phyloP scores from a whole-genome alignment of 92 coral and sea anemone species.

The Siderastrea siderea region DNA sequence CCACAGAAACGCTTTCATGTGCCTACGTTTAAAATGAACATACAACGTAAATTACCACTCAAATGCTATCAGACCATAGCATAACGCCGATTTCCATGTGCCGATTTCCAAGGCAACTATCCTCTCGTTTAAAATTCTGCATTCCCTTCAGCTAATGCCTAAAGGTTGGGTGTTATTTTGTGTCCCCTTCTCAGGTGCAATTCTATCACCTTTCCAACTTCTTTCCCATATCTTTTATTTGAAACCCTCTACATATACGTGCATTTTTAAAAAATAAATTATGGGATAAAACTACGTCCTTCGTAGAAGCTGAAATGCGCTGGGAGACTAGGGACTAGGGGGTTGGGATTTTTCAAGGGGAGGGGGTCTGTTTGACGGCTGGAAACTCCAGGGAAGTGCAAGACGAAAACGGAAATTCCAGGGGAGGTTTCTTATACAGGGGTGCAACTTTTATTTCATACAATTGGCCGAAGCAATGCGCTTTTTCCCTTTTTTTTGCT shows the following conservation, averaged over 20 bases:
- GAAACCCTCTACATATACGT: not conserved
- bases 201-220: too few species aligned
- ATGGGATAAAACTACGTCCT: not conserved
- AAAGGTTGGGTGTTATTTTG: too few species aligned
- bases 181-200: too few species aligned
- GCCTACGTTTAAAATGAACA: constrained; percentile 1
- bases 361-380: constrained; percentile 1
- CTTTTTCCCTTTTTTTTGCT: not conserved
- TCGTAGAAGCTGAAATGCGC: not conserved
- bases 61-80: not conserved
- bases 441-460: not conserved
- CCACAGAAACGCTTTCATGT: not conserved
- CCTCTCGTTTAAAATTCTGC: not conserved
- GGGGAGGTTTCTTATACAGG: not conserved
- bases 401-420: not conserved
- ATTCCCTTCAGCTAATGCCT: too few species aligned
- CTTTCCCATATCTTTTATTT: too few species aligned
- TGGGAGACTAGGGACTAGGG: not conserved
- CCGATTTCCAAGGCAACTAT: not conserved
- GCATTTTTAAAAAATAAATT: not conserved
- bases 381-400: not conserved
- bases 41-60: not conserved
- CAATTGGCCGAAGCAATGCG: not conserved
- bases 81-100: constrained; percentile 8
- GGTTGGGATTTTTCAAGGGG: not conserved